These are phyloP conservation scores for Leptopilina boulardi DNA, from an alignment of 1,140 invertebrate genomes.

Conservation along the genomic window DNA sequence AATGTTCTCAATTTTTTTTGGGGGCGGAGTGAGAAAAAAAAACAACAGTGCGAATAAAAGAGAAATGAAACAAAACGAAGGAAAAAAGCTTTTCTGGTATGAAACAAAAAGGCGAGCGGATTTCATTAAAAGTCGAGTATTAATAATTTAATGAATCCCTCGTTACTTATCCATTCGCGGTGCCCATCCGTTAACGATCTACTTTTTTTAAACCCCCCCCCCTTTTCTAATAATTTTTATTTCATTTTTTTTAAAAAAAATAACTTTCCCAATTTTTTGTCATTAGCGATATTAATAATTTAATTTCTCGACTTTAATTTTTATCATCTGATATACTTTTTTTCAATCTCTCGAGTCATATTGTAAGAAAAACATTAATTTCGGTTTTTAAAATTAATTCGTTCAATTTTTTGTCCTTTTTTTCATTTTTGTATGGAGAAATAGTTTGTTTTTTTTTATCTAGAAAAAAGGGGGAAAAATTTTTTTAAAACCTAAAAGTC, in stretches of 20 bases:
- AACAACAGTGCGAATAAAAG: too few relatives aligned
- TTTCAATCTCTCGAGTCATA: too few relatives aligned
- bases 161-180: constrained; percentile 34
- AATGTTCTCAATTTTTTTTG: too few relatives aligned
- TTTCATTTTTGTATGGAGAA: too few relatives aligned
- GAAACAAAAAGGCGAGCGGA: constrained; percentile 49
- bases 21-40: too few relatives aligned
- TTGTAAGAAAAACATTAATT: too few relatives aligned
- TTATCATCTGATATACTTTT: background rate
- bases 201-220: background rate
- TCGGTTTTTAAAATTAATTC: too few relatives aligned
- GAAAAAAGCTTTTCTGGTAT: too few relatives aligned
- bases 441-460: too few relatives aligned
- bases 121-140: constrained; percentile 54
- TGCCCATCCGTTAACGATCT: constrained; percentile 41
- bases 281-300: background rate
- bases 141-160: constrained; percentile 49
- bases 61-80: too few relatives aligned
- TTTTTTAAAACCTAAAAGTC: background rate
- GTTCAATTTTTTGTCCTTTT: too few relatives aligned
- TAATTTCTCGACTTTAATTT: background rate
- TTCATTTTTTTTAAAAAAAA: too few relatives aligned
- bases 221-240: background rate
- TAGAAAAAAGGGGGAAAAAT: background rate
- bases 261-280: background rate